A percentile compares a stretch with the other conserved stretches of the same genome.
Conservation (phyloP, 2,113 vertebrate genomes). For the Forbesichthys agassizii region DNA sequence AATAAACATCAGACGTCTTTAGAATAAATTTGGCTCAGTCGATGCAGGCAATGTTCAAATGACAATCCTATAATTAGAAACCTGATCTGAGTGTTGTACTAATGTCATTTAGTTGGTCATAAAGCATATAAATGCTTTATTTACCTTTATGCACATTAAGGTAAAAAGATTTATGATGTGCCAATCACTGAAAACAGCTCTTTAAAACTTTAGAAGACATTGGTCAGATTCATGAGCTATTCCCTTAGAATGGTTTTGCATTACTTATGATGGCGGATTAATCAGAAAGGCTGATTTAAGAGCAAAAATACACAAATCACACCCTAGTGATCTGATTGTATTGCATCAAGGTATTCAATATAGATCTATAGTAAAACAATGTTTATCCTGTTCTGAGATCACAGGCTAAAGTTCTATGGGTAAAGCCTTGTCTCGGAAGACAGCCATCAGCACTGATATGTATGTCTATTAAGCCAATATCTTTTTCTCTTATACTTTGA, state of each 20-base stretch:
- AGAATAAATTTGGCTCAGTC: conserved; percentile 76
- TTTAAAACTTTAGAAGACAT: conserved; percentile 21
- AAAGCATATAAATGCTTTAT: not conserved
- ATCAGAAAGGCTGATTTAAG: conserved; percentile 1
- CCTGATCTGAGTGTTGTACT: conserved; percentile 33
- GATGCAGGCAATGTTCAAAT: conserved; percentile 75
- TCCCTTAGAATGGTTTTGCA: conserved; percentile 25
- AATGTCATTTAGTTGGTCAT: conserved; percentile 24
- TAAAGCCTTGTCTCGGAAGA: conserved; percentile 54
- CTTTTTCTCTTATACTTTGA: conserved; percentile 57
- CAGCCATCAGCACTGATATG: conserved; percentile 68
- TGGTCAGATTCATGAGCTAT: conserved; percentile 20
- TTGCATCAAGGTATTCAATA: conserved; percentile 63
- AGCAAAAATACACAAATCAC: not conserved
- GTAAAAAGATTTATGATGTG: conserved; percentile 37
- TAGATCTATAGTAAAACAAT: conserved; percentile 49
- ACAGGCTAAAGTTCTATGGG: conserved; percentile 47
- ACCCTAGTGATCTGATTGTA: conserved; percentile 37
- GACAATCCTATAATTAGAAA: conserved; percentile 53
- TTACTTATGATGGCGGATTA: not conserved
- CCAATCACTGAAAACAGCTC: conserved; percentile 32
- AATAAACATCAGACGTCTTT: conserved; percentile 58
- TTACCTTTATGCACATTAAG: conserved; percentile 16
- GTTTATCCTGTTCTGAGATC: conserved; percentile 55
- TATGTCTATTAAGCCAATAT: conserved; percentile 60